Percentiles rank a stretch among this genome's conserved stretches.
Conservation (phyloP, 30 jellyfish, hydroid and myxozoan genomes). For the Aurelia coerulea region DNA sequence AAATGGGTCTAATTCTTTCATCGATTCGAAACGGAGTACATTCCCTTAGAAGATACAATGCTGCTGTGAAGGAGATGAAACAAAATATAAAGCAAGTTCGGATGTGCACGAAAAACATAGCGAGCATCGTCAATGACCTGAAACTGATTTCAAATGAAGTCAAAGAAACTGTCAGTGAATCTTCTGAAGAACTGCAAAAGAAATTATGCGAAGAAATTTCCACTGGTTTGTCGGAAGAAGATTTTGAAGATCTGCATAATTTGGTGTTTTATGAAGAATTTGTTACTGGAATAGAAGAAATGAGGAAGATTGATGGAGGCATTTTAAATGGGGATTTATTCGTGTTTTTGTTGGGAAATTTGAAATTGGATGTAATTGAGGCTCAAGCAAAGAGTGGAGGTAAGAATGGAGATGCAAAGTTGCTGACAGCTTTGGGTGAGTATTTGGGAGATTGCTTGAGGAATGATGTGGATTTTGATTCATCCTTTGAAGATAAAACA, state of each 20-base stretch:
- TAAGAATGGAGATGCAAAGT: background rate
- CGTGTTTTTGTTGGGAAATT: background rate
- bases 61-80: conserved; percentile 12
- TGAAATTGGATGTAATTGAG: background rate
- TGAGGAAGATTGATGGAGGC: conserved; percentile 23
- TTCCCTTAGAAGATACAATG: conserved; percentile 23
- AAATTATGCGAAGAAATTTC: conserved; percentile 24
- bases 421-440: conserved; percentile 9
- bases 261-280: conserved; percentile 39
- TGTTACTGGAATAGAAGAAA: background rate
- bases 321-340: background rate
- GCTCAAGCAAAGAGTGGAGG: background rate
- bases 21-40: conserved; percentile 19
- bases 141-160: conserved; percentile 34
- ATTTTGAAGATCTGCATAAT: conserved; percentile 4
- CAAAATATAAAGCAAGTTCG: conserved; percentile 21
- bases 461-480: background rate
- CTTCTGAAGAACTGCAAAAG: conserved; percentile 21
- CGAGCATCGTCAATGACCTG: conserved; percentile 34
- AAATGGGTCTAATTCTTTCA: conserved; percentile 50
- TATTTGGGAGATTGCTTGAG: conserved; percentile 5
- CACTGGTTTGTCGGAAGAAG: conserved; percentile 21
- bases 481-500: conserved; percentile 17
- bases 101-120: conserved; percentile 27
- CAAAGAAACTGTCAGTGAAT: conserved; percentile 19